These are phyloP conservation scores for Phalangium opilio DNA, from an alignment of 2,888 invertebrate species.

Conservation along the genomic window DNA sequence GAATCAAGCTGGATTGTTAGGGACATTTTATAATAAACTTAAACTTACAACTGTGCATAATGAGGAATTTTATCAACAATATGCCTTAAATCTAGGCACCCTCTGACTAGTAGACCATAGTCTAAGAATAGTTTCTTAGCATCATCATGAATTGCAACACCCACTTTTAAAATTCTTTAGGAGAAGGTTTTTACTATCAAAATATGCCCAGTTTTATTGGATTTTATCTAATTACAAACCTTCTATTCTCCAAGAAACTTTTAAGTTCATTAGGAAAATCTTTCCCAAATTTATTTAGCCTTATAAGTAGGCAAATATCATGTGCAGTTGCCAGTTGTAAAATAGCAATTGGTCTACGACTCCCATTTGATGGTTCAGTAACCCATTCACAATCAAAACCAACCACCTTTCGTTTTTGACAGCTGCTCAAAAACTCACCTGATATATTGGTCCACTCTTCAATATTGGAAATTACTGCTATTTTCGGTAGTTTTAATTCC, in stretches of 20 bases:
- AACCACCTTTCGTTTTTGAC: no score
- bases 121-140: constrained; percentile 47
- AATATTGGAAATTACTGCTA: no score
- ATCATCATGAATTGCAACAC: constrained; percentile 55
- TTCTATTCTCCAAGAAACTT: constrained; percentile 45
- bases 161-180: constrained; percentile 51
- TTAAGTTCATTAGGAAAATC: constrained; percentile 29
- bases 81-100: constrained; percentile 49
- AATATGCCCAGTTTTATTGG: no score
- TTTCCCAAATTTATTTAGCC: constrained; percentile 46
- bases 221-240: no score
- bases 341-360: constrained; percentile 46
- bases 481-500: no score
- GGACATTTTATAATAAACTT: not conserved
- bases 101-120: constrained; percentile 43
- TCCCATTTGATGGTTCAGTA: constrained; percentile 39
- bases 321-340: constrained; percentile 53
- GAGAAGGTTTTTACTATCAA: no score
- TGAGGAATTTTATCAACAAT: constrained; percentile 34
- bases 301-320: constrained; percentile 53
- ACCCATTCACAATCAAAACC: constrained; percentile 76
- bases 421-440: no score
- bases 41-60: constrained; percentile 9
- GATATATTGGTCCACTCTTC: no score
- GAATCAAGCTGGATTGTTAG: not conserved